Percentiles rank a stretch among this genome's conserved stretches.
These are phyloP conservation scores for Synanthedon formicaeformis DNA, from an alignment of 2,888 invertebrate genomes.

Conservation along the genomic window DNA sequence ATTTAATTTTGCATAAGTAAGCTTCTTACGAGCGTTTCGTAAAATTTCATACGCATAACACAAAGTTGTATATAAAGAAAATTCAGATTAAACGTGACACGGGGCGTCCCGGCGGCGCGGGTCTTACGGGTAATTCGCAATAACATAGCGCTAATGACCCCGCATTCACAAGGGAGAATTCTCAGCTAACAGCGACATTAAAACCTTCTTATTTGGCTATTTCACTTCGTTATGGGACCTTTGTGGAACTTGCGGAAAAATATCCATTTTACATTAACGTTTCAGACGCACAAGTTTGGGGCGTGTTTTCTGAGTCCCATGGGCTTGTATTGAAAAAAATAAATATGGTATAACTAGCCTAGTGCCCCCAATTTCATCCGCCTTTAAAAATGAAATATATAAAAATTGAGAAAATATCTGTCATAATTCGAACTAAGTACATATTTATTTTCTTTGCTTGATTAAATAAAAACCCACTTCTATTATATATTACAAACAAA, in stretches of 20 bases:
- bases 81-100: constrained; percentile 55
- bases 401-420: too few relatives aligned
- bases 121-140: constrained; percentile 55
- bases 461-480: too few relatives aligned
- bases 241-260: constrained; percentile 44
- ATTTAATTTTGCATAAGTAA: constrained; percentile 33
- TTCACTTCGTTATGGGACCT: constrained; percentile 59
- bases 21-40: constrained; percentile 21
- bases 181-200: constrained; percentile 63
- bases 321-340: neutral
- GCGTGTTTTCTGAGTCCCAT: neutral
- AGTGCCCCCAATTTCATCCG: too few relatives aligned
- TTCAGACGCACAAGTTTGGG: constrained; percentile 7
- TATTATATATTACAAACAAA: too few relatives aligned
- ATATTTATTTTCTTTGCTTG: too few relatives aligned
- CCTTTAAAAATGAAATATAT: too few relatives aligned
- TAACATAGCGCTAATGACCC: constrained; percentile 64
- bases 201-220: constrained; percentile 65
- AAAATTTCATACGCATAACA: constrained; percentile 26
- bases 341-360: neutral
- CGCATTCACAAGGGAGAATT: constrained; percentile 60
- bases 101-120: constrained; percentile 23
- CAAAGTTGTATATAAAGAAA: constrained; percentile 36
- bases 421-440: too few relatives aligned
- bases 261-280: constrained; percentile 27